Percentiles rank a stretch among this genome's conserved stretches.
phyloP scores from a whole-genome alignment of 2,888 invertebrate genomes.

The Piscicola geometra region DNA sequence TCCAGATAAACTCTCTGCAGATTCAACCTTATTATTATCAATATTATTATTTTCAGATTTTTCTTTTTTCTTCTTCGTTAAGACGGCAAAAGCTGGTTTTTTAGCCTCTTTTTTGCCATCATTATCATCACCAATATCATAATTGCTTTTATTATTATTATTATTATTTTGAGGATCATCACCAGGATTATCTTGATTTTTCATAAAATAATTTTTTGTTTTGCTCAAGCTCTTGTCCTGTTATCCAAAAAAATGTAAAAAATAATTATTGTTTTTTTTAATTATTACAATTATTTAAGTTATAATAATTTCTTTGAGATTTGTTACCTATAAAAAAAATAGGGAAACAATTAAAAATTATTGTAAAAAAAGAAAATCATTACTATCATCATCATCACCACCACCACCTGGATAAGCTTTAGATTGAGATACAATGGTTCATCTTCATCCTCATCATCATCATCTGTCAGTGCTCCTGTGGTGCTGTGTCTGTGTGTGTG shows the following conservation, averaged over 20 bases:
- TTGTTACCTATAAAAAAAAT: background rate
- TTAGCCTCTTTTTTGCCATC: too few species aligned
- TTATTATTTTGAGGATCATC: too few species aligned
- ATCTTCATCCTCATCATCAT: slow-evolving; percentile 41
- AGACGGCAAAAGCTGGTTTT: too few species aligned
- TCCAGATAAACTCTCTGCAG: background rate
- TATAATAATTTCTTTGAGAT: background rate
- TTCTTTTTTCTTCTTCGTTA: too few species aligned
- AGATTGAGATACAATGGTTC: slow-evolving; percentile 41
- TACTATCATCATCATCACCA: too few species aligned
- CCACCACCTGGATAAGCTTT: slow-evolving; percentile 34
- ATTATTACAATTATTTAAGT: background rate
- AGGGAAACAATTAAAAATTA: background rate
- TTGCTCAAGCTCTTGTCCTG: background rate
- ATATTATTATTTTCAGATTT: background rate
- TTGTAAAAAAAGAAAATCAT: background rate
- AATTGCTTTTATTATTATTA: too few species aligned
- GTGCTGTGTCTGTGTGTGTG: too few species aligned
- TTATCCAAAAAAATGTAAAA: background rate
- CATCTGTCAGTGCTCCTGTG: slow-evolving; percentile 27
- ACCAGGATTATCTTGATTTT: too few species aligned
- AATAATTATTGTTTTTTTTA: background rate
- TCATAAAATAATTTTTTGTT: background rate
- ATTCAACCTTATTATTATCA: background rate
- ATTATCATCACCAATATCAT: slow-evolving; percentile 7